Conservation (phyloP, 2,113 vertebrate genomes). For the Pleuronectes platessa region DNA sequence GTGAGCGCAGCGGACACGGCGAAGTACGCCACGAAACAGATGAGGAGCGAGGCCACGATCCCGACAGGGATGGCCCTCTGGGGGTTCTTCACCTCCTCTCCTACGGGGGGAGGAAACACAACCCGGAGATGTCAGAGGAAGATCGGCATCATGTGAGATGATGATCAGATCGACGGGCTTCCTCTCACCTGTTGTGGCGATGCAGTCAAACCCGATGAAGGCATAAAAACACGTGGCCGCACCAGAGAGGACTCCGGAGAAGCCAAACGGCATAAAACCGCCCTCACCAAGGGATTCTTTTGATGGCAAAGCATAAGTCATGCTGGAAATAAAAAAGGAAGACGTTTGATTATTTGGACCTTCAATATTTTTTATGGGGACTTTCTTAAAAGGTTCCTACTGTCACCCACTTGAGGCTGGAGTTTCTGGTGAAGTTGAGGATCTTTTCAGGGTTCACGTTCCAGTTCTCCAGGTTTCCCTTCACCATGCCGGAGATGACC, state of each 20-base stretch:
- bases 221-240: conserved; percentile 98
- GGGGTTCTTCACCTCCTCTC: conserved; percentile 97
- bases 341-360: not conserved
- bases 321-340: conserved; percentile 67
- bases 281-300: conserved; percentile 78
- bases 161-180: not conserved
- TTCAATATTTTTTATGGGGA: not conserved
- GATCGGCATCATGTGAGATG: rapidly evolving
- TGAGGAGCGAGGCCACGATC: conserved; percentile 94
- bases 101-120: conserved; percentile 67
- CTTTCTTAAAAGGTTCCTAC: not conserved
- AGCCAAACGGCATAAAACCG: conserved; percentile 95
- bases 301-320: conserved; percentile 46
- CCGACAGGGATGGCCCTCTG: conserved; percentile 96
- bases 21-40: conserved; percentile 96
- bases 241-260: conserved; percentile 91
- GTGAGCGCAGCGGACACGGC: conserved; percentile 94
- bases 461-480: conserved; percentile 93
- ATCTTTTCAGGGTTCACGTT: conserved; percentile 82
- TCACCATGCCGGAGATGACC: conserved; percentile 91
- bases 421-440: conserved; percentile 69
- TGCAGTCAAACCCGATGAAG: conserved; percentile 98
- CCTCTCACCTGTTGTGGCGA: conserved; percentile 92
- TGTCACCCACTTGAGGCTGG: conserved; percentile 64
- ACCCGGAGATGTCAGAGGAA: not conserved